A percentile compares a stretch with the other conserved stretches of the same genome.
These are phyloP conservation scores for Magallana nippona DNA, from an alignment of 2,888 invertebrate genomes.

Conservation along the genomic window DNA sequence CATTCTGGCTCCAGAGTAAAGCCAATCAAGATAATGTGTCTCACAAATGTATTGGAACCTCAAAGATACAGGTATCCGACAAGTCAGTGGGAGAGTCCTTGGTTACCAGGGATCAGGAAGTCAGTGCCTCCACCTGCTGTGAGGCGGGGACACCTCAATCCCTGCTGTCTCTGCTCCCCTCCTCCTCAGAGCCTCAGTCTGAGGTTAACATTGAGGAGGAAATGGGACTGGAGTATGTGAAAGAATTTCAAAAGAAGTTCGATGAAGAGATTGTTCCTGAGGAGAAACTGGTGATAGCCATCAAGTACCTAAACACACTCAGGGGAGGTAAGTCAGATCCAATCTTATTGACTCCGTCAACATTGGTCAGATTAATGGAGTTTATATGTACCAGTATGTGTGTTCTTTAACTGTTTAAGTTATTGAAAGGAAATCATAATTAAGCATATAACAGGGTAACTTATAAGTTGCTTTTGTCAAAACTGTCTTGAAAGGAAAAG, in stretches of 20 bases:
- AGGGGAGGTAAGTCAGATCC: neutral
- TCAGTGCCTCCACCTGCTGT: neutral
- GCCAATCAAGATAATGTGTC: neutral
- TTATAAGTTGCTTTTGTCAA: too few relatives aligned
- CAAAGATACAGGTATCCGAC: neutral
- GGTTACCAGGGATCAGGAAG: neutral
- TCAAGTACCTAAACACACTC: neutral
- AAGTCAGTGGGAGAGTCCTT: neutral
- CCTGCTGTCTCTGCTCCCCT: neutral
- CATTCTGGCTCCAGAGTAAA: constrained; percentile 2
- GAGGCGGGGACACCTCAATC: neutral
- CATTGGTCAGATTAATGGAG: too few relatives aligned
- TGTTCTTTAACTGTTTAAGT: too few relatives aligned
- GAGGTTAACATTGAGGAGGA: neutral
- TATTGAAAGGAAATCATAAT: too few relatives aligned
- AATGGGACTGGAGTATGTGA: neutral
- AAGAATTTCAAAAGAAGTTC: neutral
- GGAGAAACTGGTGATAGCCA: neutral
- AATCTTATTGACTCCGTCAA: neutral
- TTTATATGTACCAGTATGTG: too few relatives aligned
- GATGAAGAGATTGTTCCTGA: neutral
- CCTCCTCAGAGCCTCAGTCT: constrained; percentile 3
- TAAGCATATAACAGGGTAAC: too few relatives aligned
- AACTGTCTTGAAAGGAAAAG: too few relatives aligned
- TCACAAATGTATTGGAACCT: neutral